Base-by-base conservation (phyloP, 2,113 vertebrate species). In the Mionectes macconnelli region DNA sequence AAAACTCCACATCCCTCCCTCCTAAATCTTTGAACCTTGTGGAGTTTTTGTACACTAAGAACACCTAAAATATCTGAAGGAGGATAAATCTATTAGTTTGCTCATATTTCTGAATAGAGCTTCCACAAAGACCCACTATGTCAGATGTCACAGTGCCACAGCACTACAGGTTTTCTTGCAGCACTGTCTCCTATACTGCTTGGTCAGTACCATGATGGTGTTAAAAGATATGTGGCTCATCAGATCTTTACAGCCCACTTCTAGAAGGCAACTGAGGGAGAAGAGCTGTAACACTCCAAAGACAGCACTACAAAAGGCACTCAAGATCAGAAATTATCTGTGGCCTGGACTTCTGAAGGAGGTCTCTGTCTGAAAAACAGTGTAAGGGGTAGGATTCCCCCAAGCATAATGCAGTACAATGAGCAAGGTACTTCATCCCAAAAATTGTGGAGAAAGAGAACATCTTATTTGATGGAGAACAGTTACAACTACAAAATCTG, bases 281-380 rank as follows among this genome's bases (percentile, higher is more conserved):
- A 97, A 93, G 66, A 89, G 55, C 77, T 82, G 15, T 67, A 86
- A 86, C 70, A 69, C 60, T 92, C 94, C 52, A 45, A 90, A 95
- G 84, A 92, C 63, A 67, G 74, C 63, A 69, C 66, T 90, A 70
- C 35, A 39, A 83, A 92, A 78, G 37, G 18, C 37, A 56, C 37
- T 24, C 19, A 31, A 5, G 77, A 44, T 56, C 60, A 78, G 83
- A 79, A 89, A 94, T 39, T 7, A 57, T 84, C 73, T 91, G 64
- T 74, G 89, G 84, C 84, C 33, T 28, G 40, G 75, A 53, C 50
- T 82, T 96, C 47, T 49, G 80, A 84, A 91, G 64, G 56, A 57
- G 12, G 10, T 52, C 39, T 90, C 69, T 55, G 50, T 57, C 57
- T 85, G 67, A 79, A 91, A 90, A 60, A 7, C 40, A 79, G 53